A percentile compares a stretch with the other conserved stretches of the same genome.
These are phyloP conservation scores for Muntiacus muntjak DNA, from an alignment of 2,113 vertebrate genomes.

Conservation along the genomic window DNA sequence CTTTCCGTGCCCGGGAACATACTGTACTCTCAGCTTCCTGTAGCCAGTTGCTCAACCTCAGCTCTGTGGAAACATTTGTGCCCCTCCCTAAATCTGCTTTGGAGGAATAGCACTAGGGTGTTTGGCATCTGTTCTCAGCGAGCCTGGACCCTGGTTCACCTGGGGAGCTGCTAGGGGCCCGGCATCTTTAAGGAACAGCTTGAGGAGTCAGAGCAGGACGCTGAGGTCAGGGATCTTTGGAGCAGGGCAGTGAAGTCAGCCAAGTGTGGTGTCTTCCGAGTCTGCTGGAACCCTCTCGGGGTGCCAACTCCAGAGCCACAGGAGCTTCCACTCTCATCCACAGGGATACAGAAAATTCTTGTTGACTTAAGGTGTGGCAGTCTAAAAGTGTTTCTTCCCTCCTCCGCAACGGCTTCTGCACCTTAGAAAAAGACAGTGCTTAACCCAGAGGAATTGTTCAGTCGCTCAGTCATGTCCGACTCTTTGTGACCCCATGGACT, in stretches of 20 bases:
- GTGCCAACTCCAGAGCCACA: not conserved
- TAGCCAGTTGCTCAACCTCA: slow-evolving; percentile 63
- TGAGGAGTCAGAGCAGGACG: not conserved
- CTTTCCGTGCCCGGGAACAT: slow-evolving; percentile 53
- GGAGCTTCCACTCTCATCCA: not conserved
- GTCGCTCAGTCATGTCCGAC: not conserved
- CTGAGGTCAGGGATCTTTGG: not conserved
- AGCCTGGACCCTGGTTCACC: slow-evolving; percentile 26
- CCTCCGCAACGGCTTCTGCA: not conserved
- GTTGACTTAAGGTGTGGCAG: not conserved
- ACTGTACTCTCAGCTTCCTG: slow-evolving; percentile 63
- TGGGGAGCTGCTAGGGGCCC: slow-evolving; percentile 18
- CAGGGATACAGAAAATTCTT: not conserved
- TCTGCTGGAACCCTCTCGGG: not conserved
- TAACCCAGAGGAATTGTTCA: not conserved
- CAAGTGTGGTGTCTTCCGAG: not conserved
- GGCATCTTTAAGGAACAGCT: not conserved
- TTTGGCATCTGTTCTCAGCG: slow-evolving; percentile 46
- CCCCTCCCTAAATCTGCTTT: slow-evolving; percentile 54
- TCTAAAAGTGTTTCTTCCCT: not conserved
- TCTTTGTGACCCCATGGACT: not conserved
- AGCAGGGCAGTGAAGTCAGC: not conserved
- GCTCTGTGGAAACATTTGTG: slow-evolving; percentile 49
- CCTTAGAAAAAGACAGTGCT: not conserved
- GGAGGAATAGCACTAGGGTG: slow-evolving; percentile 45